Evolutionary conservation across 2,797 vertebrate species (phyloP).

Genomic region (Molossus molossus): DNA sequence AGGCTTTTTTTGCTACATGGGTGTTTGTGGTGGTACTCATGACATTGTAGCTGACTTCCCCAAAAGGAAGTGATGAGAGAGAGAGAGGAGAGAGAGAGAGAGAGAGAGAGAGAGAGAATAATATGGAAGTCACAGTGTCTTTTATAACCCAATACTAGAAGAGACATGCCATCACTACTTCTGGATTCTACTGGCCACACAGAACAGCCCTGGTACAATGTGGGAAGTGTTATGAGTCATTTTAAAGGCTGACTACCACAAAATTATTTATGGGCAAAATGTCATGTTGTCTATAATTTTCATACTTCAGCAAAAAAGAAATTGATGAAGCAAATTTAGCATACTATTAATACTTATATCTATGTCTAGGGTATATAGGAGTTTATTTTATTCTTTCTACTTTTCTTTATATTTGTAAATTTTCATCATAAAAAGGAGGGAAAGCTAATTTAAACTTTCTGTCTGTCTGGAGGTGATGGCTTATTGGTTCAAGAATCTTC

Average conservation of each 20-base stretch:
- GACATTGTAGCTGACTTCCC: not conserved
- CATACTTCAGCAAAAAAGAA: not conserved
- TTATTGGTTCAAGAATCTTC: not conserved
- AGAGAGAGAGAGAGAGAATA: not conserved
- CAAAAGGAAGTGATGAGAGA: not conserved
- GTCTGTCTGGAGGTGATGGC: not conserved
- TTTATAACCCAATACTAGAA: not conserved
- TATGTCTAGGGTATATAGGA: not conserved
- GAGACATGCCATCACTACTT: not conserved
- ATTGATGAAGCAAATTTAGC: not conserved
- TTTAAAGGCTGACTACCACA: not conserved
- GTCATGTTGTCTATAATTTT: not conserved
- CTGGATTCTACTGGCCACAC: not conserved
- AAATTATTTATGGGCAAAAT: not conserved
- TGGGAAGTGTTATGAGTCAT: not conserved
- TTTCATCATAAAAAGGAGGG: not conserved
- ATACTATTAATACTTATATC: not conserved
- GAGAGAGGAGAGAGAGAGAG: not conserved
- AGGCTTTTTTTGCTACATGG: not conserved
- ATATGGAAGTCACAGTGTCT: not conserved
- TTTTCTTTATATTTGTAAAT: not conserved
- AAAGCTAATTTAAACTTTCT: not conserved
- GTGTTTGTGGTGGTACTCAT: not conserved
- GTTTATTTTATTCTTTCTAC: not conserved
- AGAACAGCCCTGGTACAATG: fast-evolving